phyloP scores from a whole-genome alignment of 2,797 vertebrate genomes.

The Hydrocynus forskahlii region DNA sequence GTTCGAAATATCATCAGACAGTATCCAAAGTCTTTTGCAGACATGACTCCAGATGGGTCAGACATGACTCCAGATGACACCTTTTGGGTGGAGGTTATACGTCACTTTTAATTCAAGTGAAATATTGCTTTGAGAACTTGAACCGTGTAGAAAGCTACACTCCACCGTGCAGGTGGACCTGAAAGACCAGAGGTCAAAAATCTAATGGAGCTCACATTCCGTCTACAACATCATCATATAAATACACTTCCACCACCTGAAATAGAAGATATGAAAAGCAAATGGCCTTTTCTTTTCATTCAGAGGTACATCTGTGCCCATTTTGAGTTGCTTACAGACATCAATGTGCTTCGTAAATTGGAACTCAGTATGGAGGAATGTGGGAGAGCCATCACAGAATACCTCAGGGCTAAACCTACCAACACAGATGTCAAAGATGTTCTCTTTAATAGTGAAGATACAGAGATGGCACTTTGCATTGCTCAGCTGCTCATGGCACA shows the following conservation, averaged over 20 bases:
- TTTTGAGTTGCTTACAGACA: constrained; percentile 43
- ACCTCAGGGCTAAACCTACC: constrained; percentile 28
- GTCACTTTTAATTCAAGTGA: no score
- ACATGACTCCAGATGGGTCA: no score
- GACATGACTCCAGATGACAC: no score
- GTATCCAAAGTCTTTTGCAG: no score
- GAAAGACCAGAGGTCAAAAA: no score
- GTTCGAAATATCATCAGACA: no score
- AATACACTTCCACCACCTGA: constrained; percentile 23
- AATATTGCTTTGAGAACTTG: no score
- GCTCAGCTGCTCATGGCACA: no score
- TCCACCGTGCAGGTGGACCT: no score
- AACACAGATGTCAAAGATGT: constrained; percentile 28
- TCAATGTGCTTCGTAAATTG: constrained; percentile 20
- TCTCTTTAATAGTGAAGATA: constrained; percentile 16
- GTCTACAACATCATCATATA: constrained; percentile 2
- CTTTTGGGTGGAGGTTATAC: no score
- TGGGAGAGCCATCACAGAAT: constrained; percentile 38
- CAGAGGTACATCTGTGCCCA: constrained; percentile 4
- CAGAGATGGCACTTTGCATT: background rate
- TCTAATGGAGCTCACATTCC: no score
- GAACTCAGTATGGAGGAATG: constrained; percentile 34
- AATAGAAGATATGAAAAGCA: constrained; percentile 24
- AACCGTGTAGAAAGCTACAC: no score
- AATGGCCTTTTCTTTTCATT: constrained; percentile 40